phyloP scores from a whole-genome alignment of 2,888 invertebrate genomes.

The Tetragonisca angustula region DNA sequence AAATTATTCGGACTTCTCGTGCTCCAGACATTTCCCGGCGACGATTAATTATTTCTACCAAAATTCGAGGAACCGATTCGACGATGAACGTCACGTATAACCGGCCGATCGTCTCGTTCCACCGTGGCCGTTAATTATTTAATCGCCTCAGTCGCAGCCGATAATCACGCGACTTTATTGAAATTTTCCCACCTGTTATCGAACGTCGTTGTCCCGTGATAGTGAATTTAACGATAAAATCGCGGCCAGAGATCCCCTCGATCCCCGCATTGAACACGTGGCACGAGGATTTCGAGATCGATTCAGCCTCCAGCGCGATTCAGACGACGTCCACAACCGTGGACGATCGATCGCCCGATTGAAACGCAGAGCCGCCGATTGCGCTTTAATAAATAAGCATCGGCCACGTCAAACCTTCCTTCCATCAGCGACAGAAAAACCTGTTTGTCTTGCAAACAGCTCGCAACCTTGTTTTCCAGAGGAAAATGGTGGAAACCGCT shows the following conservation, averaged over 20 bases:
- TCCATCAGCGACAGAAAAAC: background rate
- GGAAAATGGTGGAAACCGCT: background rate
- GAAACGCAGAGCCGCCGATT: background rate
- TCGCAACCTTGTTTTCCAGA: background rate
- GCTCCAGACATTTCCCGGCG: background rate
- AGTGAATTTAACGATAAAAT: conserved; percentile 35
- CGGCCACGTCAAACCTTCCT: background rate
- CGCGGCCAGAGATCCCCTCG: background rate
- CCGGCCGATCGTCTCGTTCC: background rate
- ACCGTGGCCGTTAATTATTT: conserved; percentile 25
- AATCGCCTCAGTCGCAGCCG: conserved; percentile 4
- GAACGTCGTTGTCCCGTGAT: background rate
- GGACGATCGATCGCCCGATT: background rate
- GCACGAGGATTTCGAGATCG: conserved; percentile 28
- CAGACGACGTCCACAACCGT: conserved; percentile 14
- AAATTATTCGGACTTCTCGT: background rate
- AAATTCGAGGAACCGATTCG: background rate
- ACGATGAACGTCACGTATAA: background rate
- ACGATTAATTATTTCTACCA: background rate
- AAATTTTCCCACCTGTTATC: conserved; percentile 32
- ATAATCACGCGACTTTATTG: conserved; percentile 41
- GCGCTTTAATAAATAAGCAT: conserved; percentile 35
- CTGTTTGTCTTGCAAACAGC: conserved; percentile 1
- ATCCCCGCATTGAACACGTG: conserved; percentile 12
- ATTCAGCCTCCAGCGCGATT: conserved; percentile 22